These are phyloP conservation scores for Dinomys branickii DNA, from an alignment of 2,113 vertebrate species.

Conservation along the genomic window DNA sequence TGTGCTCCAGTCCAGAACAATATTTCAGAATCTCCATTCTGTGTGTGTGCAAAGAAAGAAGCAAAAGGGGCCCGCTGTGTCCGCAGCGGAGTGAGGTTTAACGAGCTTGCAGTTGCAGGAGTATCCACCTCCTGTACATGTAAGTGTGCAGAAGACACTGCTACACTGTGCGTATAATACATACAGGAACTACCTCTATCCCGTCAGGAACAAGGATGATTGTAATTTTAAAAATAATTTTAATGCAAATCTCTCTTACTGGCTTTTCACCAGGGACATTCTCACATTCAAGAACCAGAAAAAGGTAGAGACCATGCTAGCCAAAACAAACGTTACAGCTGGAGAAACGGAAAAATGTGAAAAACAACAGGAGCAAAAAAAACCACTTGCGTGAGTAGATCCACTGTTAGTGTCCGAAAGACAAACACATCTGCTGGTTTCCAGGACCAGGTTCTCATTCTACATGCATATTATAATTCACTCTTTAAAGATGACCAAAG, in stretches of 20 bases:
- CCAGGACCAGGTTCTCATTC: background rate
- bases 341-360: background rate
- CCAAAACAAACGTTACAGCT: background rate
- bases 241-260: background rate
- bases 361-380: background rate
- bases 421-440: background rate
- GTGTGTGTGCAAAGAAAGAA: background rate
- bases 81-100: background rate
- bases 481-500: background rate
- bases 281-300: background rate
- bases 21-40: slow-evolving; percentile 36
- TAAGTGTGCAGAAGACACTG: background rate
- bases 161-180: background rate
- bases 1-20: background rate
- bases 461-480: background rate
- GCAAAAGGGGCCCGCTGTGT: background rate
- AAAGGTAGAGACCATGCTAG: background rate
- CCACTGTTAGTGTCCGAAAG: no score
- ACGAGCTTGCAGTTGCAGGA: background rate
- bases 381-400: background rate
- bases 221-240: background rate
- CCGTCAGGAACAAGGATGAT: background rate
- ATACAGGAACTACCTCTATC: background rate
- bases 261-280: background rate
- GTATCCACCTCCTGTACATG: background rate